Evolutionary conservation across 2,797 vertebrate genomes (phyloP).

Genomic region (Gobionotothen gibberifrons): DNA sequence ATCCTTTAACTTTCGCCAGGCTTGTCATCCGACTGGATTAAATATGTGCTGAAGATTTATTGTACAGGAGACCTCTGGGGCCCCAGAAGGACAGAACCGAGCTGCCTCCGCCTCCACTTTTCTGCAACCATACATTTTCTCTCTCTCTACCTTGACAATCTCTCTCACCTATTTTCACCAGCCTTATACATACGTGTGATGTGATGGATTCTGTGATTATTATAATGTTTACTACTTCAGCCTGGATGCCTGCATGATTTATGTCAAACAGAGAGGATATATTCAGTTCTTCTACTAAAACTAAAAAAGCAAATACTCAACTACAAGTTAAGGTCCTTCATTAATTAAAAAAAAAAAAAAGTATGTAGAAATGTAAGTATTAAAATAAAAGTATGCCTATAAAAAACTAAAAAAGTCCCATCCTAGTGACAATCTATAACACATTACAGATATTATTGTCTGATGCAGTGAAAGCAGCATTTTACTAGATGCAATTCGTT

Average conservation of each 20-base stretch:
- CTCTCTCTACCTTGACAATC: constrained; percentile 36
- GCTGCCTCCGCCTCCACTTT: constrained; percentile 27
- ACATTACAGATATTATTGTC: neutral
- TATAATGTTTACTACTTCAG: constrained; percentile 48
- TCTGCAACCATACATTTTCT: constrained; percentile 48
- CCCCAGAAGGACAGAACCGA: constrained; percentile 31
- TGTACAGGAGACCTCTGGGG: constrained; percentile 55
- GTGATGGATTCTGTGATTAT: constrained; percentile 60
- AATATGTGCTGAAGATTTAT: constrained; percentile 77
- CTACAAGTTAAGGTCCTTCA: neutral
- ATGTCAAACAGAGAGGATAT: constrained; percentile 15
- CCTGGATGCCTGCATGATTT: constrained; percentile 24
- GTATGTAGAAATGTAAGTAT: too few species aligned
- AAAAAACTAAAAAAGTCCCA: too few species aligned
- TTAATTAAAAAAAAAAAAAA: neutral
- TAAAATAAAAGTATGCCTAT: neutral
- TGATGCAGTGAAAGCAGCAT: neutral
- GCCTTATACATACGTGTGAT: constrained; percentile 55
- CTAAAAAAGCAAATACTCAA: neutral
- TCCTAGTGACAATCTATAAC: too few species aligned
- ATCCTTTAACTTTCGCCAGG: constrained; percentile 65
- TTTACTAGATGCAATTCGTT: neutral
- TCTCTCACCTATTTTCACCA: constrained; percentile 47
- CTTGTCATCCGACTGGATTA: constrained; percentile 70
- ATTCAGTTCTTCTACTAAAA: constrained; percentile 15